Percentiles rank a stretch among this genome's conserved stretches.
Evolutionary conservation across 2,113 vertebrate genomes (phyloP).

Genomic region (Asarcornis scutulata): DNA sequence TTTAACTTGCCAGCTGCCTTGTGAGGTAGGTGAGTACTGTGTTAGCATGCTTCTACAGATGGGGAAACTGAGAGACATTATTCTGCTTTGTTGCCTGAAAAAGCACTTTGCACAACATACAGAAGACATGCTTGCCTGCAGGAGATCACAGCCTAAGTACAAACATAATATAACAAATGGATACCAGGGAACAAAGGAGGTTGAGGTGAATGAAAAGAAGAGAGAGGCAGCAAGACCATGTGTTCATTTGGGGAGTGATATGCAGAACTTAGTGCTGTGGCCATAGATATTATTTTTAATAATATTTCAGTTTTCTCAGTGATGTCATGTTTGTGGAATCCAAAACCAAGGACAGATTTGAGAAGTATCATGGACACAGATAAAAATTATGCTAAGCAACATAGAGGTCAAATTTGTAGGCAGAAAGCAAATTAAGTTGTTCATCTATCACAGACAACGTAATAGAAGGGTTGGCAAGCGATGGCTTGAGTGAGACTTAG

Average conservation of each 20-base stretch:
- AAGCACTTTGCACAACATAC: conserved; percentile 14
- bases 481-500: background rate
- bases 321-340: background rate
- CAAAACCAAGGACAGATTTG: background rate
- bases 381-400: background rate
- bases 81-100: conserved; percentile 28
- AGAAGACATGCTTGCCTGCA: background rate
- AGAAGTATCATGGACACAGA: background rate
- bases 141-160: conserved; percentile 8
- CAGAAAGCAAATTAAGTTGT: background rate
- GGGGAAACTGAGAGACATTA: background rate
- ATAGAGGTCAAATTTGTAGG: background rate
- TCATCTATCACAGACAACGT: background rate
- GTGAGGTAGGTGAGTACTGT: background rate
- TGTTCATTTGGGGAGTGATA: background rate
- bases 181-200: conserved; percentile 8
- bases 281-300: background rate
- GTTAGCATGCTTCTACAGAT: background rate
- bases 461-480: background rate
- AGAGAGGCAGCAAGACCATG: background rate
- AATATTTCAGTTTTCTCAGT: background rate
- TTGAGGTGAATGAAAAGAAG: background rate
- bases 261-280: background rate
- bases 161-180: conserved; percentile 2
- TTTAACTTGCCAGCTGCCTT: background rate